Evolutionary conservation across 2,797 vertebrate genomes (phyloP).

Genomic region (Crypturellus tataupa): DNA sequence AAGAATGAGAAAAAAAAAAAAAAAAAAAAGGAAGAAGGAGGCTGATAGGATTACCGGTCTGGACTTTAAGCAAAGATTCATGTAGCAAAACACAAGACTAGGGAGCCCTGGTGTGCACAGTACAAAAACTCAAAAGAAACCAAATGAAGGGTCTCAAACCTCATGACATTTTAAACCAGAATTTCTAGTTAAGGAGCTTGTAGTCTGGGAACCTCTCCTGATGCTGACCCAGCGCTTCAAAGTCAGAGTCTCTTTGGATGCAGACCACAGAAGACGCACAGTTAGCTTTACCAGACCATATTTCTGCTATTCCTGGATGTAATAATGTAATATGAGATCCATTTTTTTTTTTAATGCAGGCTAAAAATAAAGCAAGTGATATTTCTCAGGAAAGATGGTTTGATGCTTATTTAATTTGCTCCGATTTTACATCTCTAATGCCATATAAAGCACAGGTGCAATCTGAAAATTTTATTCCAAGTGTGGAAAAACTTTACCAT

Average conservation of each 20-base stretch:
- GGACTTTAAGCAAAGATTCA: neutral
- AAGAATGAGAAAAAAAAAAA: neutral
- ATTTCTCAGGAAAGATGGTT: neutral
- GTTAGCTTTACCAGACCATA: neutral
- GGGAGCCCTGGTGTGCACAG: neutral
- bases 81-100: too few relatives aligned
- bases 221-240: accelerated
- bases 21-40: neutral
- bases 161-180: conserved; percentile 12
- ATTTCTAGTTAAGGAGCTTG: neutral
- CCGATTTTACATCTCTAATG: neutral
- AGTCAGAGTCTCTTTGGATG: neutral
- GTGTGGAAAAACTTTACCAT: neutral
- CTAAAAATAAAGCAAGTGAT: neutral
- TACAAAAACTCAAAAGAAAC: neutral
- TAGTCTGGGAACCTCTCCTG: neutral
- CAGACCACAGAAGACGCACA: neutral
- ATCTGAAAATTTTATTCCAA: neutral
- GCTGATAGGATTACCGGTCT: neutral
- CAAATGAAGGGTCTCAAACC: neutral
- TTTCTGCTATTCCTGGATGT: neutral
- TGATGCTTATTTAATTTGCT: neutral
- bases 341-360: neutral
- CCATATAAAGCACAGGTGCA: neutral
- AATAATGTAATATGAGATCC: neutral